Base-by-base conservation (phyloP, 2,113 vertebrate species). In the Gavia stellata region DNA sequence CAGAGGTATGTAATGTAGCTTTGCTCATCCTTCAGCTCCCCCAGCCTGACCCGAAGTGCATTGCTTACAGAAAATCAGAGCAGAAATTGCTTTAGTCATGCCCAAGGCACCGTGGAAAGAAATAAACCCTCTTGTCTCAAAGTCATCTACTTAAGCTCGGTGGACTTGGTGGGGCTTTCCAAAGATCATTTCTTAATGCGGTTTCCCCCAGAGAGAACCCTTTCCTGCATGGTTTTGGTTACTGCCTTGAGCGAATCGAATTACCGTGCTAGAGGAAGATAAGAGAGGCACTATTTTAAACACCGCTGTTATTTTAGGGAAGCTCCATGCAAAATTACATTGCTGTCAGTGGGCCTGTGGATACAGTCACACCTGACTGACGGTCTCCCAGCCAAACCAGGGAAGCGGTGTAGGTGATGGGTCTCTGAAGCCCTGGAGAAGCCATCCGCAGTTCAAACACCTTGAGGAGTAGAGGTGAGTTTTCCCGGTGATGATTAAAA, bases 1-100 rank as follows among this genome's bases (percentile, higher is more conserved):
- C 63, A 77, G 58, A 53, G 66, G 40, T 40, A 19, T 5, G 7
- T 19, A 44, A 47, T 0, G 0, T 8, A 4, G 34, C 36, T 93
- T 33, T 75, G 62, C 15, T 80, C 86, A 36, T 45, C 92, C 58
- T 56, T 42, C 79, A 80, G 52, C 90, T 68, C 56, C 49, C 58
- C 24, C 75, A 49, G 73, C 67, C 82, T 44, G 34, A 45, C 29
- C 62, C 8, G 1, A 59, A 45, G 7, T 3, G 0, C 18, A 12
- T 52, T 44, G 34, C 83, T 77, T 29, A 12, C 36, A 31, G 58
- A 44, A 94, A 73, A 88, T 73, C 2, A 18, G 62, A 25, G 63
- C 28, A 83, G 52, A 68, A 77, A 70, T 50, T 31, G 12, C 59
- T 95, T 83, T 16, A 61, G 79, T 62, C 58, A 38, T 26, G 25